phyloP scores from a whole-genome alignment of 2,797 vertebrate species.

The Ptychadena robeensis region DNA sequence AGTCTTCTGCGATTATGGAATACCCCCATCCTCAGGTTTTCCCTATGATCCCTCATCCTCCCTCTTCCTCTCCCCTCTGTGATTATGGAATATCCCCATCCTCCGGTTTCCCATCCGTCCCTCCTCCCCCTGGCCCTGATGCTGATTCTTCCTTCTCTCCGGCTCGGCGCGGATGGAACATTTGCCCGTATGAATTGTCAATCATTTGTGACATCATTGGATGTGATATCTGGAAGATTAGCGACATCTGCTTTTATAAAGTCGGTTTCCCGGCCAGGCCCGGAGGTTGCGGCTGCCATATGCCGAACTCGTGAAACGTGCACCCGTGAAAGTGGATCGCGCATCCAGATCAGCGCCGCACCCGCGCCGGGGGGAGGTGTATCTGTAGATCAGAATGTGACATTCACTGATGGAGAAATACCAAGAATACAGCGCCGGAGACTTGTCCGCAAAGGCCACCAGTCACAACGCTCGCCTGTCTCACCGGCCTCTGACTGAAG shows the following conservation, averaged over 20 bases:
- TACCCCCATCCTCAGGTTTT: too few species aligned
- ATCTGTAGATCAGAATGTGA: neutral
- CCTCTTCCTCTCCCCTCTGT: too few species aligned
- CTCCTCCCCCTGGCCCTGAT: too few species aligned
- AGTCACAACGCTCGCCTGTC: neutral
- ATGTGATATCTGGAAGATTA: conserved; percentile 71
- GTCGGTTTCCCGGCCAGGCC: conserved; percentile 71
- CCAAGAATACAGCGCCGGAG: too few species aligned
- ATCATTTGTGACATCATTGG: conserved; percentile 70
- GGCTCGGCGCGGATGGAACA: conserved; percentile 41
- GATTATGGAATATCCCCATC: too few species aligned
- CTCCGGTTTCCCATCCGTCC: too few species aligned
- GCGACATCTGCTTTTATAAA: conserved; percentile 76
- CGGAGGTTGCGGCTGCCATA: conserved; percentile 70
- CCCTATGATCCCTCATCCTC: too few species aligned
- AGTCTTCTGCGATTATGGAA: too few species aligned
- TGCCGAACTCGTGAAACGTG: conserved; percentile 65
- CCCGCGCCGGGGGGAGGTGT: too few species aligned
- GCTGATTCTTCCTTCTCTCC: neutral
- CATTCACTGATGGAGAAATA: too few species aligned
- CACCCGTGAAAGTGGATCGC: conserved; percentile 50
- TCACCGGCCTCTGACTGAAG: neutral
- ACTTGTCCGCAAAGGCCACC: neutral
- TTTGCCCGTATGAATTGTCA: conserved; percentile 67
- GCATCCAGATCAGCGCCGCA: conserved; percentile 18